These are phyloP conservation scores for Eufriesea mexicana DNA, from an alignment of 1,140 invertebrate species.

Conservation along the genomic window DNA sequence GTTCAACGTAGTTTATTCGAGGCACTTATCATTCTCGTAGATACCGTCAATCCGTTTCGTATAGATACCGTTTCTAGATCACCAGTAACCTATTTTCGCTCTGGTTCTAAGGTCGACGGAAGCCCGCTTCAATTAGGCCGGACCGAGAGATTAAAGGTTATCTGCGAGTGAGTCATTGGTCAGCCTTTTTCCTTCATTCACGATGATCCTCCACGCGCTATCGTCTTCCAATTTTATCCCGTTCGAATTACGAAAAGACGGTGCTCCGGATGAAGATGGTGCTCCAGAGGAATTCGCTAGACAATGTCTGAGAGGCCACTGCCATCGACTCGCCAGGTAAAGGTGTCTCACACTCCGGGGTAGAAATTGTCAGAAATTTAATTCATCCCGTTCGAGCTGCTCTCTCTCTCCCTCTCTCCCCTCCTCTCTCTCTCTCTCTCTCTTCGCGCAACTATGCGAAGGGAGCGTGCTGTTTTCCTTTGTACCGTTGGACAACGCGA, in stretches of 20 bases:
- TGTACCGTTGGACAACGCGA: too few species aligned
- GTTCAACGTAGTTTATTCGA: too few species aligned
- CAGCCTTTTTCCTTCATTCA: not conserved
- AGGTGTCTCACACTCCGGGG: too few species aligned
- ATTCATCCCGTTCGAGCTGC: not conserved
- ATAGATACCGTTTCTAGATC: not conserved
- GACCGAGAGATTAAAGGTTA: slow-evolving; percentile 8
- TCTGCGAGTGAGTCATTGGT: not conserved
- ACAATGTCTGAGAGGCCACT: too few species aligned
- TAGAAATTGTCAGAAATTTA: not conserved
- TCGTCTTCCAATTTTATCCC: not conserved
- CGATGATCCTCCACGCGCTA: not conserved
- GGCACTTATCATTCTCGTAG: not conserved
- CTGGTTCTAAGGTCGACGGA: not conserved
- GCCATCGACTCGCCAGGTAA: too few species aligned
- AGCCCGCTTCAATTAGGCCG: not conserved
- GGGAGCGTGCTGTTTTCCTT: too few species aligned
- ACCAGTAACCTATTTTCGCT: not conserved
- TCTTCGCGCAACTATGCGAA: too few species aligned
- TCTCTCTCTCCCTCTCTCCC: too few species aligned
- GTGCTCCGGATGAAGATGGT: not conserved
- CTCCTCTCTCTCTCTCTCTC: too few species aligned
- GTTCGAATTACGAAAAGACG: too few species aligned
- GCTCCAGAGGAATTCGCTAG: not conserved
- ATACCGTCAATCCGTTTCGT: not conserved